phyloP scores from a whole-genome alignment of 2,888 invertebrate species.

The Megastigmus dorsalis region DNA sequence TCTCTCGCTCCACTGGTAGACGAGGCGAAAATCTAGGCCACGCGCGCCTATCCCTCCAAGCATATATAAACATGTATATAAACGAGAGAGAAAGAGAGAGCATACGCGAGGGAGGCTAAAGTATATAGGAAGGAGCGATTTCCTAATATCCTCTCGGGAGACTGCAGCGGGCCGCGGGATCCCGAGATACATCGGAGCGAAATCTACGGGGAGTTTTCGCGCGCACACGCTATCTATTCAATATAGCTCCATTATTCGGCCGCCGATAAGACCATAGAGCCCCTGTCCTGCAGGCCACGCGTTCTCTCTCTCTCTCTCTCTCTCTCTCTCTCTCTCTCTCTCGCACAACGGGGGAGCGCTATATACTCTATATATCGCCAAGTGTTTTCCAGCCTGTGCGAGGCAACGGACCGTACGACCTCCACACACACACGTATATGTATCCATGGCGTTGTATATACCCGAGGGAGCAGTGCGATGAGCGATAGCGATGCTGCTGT shows the following conservation, averaged over 20 bases:
- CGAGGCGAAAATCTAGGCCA: too few species aligned
- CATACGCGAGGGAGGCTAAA: neutral
- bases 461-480: slow-evolving; percentile 40
- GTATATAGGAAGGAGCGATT: slow-evolving; percentile 30
- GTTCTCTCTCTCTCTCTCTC: too few species aligned
- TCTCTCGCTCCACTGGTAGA: too few species aligned
- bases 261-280: slow-evolving; percentile 34
- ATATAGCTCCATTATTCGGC: slow-evolving; percentile 48
- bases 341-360: too few species aligned
- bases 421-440: too few species aligned
- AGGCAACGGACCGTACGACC: too few species aligned
- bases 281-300: too few species aligned
- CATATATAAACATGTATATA: too few species aligned
- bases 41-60: too few species aligned
- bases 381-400: too few species aligned
- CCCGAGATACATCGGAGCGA: slow-evolving; percentile 32
- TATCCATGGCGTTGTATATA: slow-evolving; percentile 9
- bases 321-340: too few species aligned
- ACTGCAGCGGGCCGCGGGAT: slow-evolving; percentile 27
- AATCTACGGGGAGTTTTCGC: slow-evolving; percentile 21
- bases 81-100: neutral
- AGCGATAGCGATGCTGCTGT: slow-evolving; percentile 27
- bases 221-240: slow-evolving; percentile 43
- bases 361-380: neutral
- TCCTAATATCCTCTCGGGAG: slow-evolving; percentile 49